Base-by-base conservation (phyloP, 2,888 invertebrate genomes). In the Baccha elongata region DNA sequence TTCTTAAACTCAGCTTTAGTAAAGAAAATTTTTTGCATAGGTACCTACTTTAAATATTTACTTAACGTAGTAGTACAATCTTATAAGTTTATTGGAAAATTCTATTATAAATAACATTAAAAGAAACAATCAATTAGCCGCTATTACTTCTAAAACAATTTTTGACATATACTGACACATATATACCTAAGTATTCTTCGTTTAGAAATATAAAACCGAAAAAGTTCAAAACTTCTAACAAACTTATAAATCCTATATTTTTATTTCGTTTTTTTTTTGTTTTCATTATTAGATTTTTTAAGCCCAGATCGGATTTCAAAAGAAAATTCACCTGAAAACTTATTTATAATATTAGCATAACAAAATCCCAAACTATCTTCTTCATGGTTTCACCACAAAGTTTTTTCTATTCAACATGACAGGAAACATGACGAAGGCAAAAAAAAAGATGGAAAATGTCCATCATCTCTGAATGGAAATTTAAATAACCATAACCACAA, bases 381-480 rank as follows among this genome's bases (percentile, higher is more conserved):
- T 17, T 46, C 15, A 44, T 23, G 35, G n/a, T 3, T 32, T 42
- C 44, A 19, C 40, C 13, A 21, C 35, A 52, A 11, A 1, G 6
- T 11, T 13, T 26, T 40, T 21, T 4, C 15, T 13, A 8, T 19
- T n/a, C n/a, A 37, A 1, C 7, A 6, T 58, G 48, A 64, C 48
- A 73, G 64, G 26, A 35, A 21, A 46, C 55, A 73, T 73, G 65
- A 73, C 10, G 55, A 40, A 29, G 64, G 48, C n/a, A 11, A 48
- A 53, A 35, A 23, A 40, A 4, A 53, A 29, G 8, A 48, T 65
- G 26, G 50, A 73, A 73, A 73, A 65, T 74, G 73, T 74, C 73
- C 73, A 65, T 74, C 73, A 67, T 74, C 29, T 65, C 58, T 74
- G 50, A 65, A 74, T 74, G 73, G 50, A 67, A 74, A 65, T 65